Evolutionary conservation across 1,140 invertebrate genomes (phyloP).

Genomic region (Homarus americanus): DNA sequence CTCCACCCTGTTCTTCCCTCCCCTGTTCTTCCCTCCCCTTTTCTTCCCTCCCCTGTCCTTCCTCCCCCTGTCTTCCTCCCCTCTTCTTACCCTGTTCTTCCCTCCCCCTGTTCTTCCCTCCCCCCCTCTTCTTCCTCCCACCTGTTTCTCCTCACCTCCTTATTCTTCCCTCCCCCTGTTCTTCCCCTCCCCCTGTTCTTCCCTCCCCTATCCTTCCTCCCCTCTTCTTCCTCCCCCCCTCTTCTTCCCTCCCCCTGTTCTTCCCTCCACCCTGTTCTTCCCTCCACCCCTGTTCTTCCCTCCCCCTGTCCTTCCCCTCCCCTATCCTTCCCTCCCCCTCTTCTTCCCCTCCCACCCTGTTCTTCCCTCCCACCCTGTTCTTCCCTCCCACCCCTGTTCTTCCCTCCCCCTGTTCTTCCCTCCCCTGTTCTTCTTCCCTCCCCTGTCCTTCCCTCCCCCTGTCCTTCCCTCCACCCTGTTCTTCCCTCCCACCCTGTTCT

Average conservation of each 20-base stretch:
- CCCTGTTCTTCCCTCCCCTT: conserved; percentile 14
- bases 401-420: too few relatives aligned
- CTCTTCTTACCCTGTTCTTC: neutral
- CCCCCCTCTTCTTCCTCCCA: neutral
- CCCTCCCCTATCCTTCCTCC: neutral
- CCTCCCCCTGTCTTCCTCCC: conserved; percentile 7
- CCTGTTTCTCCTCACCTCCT: too few relatives aligned
- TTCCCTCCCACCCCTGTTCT: too few relatives aligned
- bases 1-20: conserved; percentile 22
- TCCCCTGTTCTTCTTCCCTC: too few relatives aligned
- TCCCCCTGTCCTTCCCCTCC: too few relatives aligned
- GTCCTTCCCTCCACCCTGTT: too few relatives aligned
- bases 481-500: too few relatives aligned
- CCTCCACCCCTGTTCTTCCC: too few relatives aligned
- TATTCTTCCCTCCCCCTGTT: neutral
- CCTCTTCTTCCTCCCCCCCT: conserved; percentile 3
- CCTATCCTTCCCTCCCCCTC: too few relatives aligned
- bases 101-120: neutral
- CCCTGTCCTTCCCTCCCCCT: too few relatives aligned
- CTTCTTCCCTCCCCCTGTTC: neutral
- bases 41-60: neutral
- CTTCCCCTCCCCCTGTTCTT: neutral
- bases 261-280: neutral
- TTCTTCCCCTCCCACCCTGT: too few relatives aligned
- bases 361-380: too few relatives aligned